Evolutionary conservation across 2,888 invertebrate genomes (phyloP), one percentile per base, ranked within the genome.

Genomic region (Metacarcinus magister): DNA sequence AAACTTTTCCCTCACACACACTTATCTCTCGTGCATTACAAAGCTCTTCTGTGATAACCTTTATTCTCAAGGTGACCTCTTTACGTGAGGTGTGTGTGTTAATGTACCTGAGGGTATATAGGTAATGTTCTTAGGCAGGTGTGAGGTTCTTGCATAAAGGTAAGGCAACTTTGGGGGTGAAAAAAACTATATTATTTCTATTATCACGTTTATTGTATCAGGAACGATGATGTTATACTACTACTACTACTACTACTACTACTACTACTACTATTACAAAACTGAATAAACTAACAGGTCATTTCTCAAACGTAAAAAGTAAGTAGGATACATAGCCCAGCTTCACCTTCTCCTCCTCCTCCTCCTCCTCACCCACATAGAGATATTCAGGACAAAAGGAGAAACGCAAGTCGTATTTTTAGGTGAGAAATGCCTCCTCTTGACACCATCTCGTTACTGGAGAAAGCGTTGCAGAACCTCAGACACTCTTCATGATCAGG

Each of bases 351-450:
- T 2, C 16, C 32, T 3, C 13, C 16, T 32, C 10, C 82, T 32
- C 32, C 82, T 28, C 23, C 32, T 32, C 82, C 8, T 82, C 8
- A 67, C 67, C 13, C 67, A 32, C 82, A 75, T 28, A 10, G 7
- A 32, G 32, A 82, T 82, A 82, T 82, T 82, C 82, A 82, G 82
- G 82, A 82, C 82, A 82, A 82, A 82, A 82, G 82, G 32, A 32
- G 82, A 82, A 82, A 13, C 82, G 32, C 32, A 32, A 32, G 13
- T 10, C 82, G 82, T 82, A 82, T 82, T 82, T 67, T 82, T 82
- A 32, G 28, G 32, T 82, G 82, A 82, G 82, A 82, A 82, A 82
- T 32, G 82, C 32, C 4, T 82, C 32, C 32, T 32, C 82, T 32
- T 32, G 82, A 32, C 82, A 82, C 32, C 5, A 10, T 10, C 82